A percentile compares a stretch with the other conserved stretches of the same genome.
Evolutionary conservation across 1,140 invertebrate species (phyloP).

Genomic region (Patella vulgata): DNA sequence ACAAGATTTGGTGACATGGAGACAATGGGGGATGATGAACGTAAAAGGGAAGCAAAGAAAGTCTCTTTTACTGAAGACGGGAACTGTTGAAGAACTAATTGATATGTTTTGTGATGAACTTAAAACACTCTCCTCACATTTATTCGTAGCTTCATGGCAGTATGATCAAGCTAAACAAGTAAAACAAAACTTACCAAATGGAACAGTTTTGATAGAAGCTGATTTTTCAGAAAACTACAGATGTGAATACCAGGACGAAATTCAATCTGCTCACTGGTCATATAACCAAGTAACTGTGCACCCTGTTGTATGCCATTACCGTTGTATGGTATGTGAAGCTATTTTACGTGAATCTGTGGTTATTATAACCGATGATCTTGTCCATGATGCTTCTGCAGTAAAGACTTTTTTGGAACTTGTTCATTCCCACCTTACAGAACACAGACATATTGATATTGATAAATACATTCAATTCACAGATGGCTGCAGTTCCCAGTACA

Average conservation of each 20-base stretch:
- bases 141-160: no score
- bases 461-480: constrained; percentile 30
- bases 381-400: constrained; percentile 32
- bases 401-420: constrained; percentile 11
- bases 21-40: no score
- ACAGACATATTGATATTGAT: constrained; percentile 1
- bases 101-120: no score
- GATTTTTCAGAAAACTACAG: constrained; percentile 34
- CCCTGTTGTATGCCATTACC: constrained; percentile 23
- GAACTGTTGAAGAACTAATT: no score
- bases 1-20: no score
- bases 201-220: constrained; percentile 10
- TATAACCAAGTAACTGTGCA: constrained; percentile 24
- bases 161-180: no score
- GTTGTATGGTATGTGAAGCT: constrained; percentile 14
- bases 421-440: constrained; percentile 12
- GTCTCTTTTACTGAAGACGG: no score
- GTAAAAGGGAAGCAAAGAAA: no score
- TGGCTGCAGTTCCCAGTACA: constrained; percentile 33
- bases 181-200: constrained; percentile 1
- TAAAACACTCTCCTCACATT: no score
- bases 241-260: constrained; percentile 23
- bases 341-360: constrained; percentile 19
- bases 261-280: constrained; percentile 26
- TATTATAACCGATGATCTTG: constrained; percentile 27